phyloP scores from a whole-genome alignment of 2,113 vertebrate genomes.

The Salvator merianae region DNA sequence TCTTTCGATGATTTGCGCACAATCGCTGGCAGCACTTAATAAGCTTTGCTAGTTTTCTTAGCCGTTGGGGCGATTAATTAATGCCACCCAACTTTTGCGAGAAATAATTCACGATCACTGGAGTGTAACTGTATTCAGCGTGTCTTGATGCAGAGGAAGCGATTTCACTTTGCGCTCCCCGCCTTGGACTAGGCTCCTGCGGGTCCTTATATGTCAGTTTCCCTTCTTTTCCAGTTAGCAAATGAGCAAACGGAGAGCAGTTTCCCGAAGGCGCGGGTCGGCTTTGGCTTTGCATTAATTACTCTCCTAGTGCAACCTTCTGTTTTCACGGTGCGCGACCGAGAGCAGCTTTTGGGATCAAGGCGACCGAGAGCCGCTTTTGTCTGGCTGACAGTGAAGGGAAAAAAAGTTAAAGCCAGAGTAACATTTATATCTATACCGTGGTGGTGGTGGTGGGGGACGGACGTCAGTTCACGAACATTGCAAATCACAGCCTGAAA shows the following conservation, averaged over 20 bases:
- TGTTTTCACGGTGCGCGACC: background rate
- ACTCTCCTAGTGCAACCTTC: accelerated
- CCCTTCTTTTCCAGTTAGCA: background rate
- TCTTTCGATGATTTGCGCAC: background rate
- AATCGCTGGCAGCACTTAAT: background rate
- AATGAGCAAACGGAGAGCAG: background rate
- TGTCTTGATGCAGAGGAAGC: slow-evolving; percentile 21
- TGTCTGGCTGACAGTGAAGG: background rate
- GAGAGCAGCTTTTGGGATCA: background rate
- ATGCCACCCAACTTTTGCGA: background rate
- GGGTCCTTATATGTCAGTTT: slow-evolving; percentile 36
- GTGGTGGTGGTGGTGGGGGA: too few species aligned
- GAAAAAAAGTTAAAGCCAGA: background rate
- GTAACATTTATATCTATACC: background rate
- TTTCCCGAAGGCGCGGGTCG: accelerated
- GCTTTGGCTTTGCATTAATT: background rate
- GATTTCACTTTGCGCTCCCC: background rate
- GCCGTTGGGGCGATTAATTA: background rate
- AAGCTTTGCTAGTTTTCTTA: background rate
- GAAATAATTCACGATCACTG: background rate
- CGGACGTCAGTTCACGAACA: background rate
- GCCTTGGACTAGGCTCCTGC: background rate
- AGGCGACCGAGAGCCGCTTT: background rate
- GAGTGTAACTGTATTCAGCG: background rate
- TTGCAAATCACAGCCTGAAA: background rate